phyloP scores from a whole-genome alignment of 1,140 invertebrate species.

The Drosophila kohkoa region DNA sequence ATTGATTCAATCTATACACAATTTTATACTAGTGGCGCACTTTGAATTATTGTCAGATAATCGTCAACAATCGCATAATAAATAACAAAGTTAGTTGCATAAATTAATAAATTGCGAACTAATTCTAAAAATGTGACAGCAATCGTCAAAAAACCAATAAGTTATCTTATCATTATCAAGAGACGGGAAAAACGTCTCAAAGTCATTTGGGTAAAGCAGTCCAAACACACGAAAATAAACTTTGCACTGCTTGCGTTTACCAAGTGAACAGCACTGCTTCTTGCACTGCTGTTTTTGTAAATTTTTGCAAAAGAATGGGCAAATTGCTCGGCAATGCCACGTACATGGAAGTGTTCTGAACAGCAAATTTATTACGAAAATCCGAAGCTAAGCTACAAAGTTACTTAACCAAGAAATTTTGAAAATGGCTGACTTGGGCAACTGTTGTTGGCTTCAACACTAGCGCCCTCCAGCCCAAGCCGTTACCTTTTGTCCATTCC shows the following conservation, averaged over 20 bases:
- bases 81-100: too few relatives aligned
- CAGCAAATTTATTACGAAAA: slow-evolving; percentile 85
- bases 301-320: slow-evolving; percentile 82
- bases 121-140: neutral
- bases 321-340: slow-evolving; percentile 85
- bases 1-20: too few relatives aligned
- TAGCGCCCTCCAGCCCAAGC: slow-evolving; percentile 63
- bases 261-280: too few relatives aligned
- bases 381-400: slow-evolving; percentile 85
- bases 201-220: too few relatives aligned
- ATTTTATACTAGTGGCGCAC: too few relatives aligned
- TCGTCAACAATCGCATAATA: too few relatives aligned
- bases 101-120: neutral
- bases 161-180: too few relatives aligned
- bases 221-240: too few relatives aligned
- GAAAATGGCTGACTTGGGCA: slow-evolving; percentile 84
- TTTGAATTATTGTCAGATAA: too few relatives aligned
- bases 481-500: slow-evolving; percentile 64
- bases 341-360: slow-evolving; percentile 85
- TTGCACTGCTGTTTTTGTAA: neutral
- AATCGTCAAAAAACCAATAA: too few relatives aligned
- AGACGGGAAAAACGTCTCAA: too few relatives aligned
- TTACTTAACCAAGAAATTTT: slow-evolving; percentile 85
- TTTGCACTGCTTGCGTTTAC: too few relatives aligned
- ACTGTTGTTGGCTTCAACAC: slow-evolving; percentile 81